These are phyloP conservation scores for Stenodema calcarata DNA, from an alignment of 2,888 invertebrate species.

Conservation along the genomic window DNA sequence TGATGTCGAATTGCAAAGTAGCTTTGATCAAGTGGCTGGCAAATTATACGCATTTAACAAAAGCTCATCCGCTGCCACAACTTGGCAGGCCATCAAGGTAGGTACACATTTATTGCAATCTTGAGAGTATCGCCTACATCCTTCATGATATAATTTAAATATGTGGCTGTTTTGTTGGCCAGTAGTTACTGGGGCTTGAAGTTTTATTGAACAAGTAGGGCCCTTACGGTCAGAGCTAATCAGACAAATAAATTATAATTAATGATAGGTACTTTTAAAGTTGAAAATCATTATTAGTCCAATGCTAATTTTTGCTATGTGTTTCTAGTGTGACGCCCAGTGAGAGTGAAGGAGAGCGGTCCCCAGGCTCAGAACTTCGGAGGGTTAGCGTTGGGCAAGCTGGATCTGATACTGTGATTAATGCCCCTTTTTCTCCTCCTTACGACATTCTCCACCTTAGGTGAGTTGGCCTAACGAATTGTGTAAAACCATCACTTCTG, in stretches of 20 bases:
- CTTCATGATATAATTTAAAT: too few species aligned
- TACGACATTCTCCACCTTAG: slow-evolving; percentile 52
- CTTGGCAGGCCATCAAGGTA: slow-evolving; percentile 55
- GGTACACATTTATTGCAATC: background rate
- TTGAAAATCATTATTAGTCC: background rate
- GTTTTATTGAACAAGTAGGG: too few species aligned
- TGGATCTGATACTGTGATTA: slow-evolving; percentile 56
- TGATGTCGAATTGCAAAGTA: slow-evolving; percentile 78
- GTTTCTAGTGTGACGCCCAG: slow-evolving; percentile 61
- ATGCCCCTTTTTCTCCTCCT: slow-evolving; percentile 52
- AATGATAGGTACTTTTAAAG: too few species aligned
- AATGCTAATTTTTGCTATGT: background rate
- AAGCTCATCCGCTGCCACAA: slow-evolving; percentile 60
- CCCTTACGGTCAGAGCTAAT: too few species aligned
- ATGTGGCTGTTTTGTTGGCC: too few species aligned
- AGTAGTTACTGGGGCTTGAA: too few species aligned
- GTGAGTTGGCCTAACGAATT: slow-evolving; percentile 2
- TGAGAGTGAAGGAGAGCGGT: slow-evolving; percentile 61
- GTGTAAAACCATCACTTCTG: too few species aligned
- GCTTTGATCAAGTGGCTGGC: slow-evolving; percentile 90
- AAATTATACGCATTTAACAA: slow-evolving; percentile 79
- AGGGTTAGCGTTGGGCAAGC: slow-evolving; percentile 62
- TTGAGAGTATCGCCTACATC: too few species aligned
- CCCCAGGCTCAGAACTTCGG: slow-evolving; percentile 61
- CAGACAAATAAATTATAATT: too few species aligned